Percentiles rank a stretch among this genome's conserved stretches.
phyloP scores from a whole-genome alignment of 2,888 invertebrate genomes.

The Fragum sueziense region DNA sequence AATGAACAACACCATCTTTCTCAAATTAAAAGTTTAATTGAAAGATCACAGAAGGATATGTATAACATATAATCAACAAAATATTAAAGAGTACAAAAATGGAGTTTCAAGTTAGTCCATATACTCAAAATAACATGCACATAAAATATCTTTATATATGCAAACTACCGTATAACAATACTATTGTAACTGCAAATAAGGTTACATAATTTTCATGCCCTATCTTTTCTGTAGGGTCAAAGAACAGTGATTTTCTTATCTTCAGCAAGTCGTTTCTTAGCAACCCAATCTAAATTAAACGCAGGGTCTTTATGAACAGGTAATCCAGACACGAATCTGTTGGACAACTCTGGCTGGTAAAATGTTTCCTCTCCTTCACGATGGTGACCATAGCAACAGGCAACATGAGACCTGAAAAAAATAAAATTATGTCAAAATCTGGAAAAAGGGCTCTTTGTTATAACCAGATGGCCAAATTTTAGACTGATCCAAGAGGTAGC shows the following conservation, averaged over 20 bases:
- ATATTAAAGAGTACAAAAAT: too few species aligned
- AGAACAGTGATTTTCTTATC: slow-evolving; percentile 55
- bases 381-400: slow-evolving; percentile 67
- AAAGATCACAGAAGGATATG: too few species aligned
- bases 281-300: slow-evolving; percentile 61
- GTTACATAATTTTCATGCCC: too few species aligned
- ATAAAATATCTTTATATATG: too few species aligned
- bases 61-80: too few species aligned
- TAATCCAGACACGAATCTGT: slow-evolving; percentile 55
- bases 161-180: too few species aligned
- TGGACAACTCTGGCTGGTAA: slow-evolving; percentile 60
- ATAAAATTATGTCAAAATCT: background rate
- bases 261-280: slow-evolving; percentile 56
- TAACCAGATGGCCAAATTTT: background rate
- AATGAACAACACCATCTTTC: too few species aligned
- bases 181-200: too few species aligned
- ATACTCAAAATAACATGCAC: too few species aligned
- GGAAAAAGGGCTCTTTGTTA: background rate
- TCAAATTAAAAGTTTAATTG: too few species aligned
- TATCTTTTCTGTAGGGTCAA: too few species aligned
- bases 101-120: too few species aligned
- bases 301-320: slow-evolving; percentile 61
- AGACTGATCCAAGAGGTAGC: background rate
- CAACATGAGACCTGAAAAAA: slow-evolving; percentile 67
- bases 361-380: slow-evolving; percentile 65